A percentile compares a stretch with the other conserved stretches of the same genome.
These are phyloP conservation scores for Cecidostiba fungosa DNA, from an alignment of 2,888 invertebrate genomes.

Conservation along the genomic window DNA sequence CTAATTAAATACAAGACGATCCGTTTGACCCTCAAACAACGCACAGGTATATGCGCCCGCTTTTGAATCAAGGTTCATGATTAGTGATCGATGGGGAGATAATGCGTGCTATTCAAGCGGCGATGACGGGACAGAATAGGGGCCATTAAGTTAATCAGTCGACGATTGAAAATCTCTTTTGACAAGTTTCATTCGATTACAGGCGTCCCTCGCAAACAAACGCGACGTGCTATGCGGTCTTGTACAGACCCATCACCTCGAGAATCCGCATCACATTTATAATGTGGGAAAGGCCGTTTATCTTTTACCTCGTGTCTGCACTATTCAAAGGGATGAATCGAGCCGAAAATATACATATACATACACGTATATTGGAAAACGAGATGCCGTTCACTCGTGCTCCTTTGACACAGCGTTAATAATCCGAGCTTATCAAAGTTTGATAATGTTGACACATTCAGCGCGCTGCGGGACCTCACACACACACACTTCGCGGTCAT, in stretches of 20 bases:
- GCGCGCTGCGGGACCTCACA: not conserved
- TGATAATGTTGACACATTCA: not conserved
- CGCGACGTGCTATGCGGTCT: no score
- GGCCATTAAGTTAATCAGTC: conserved; percentile 47
- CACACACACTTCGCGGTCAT: not conserved
- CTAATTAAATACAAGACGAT: not conserved
- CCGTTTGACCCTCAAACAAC: not conserved
- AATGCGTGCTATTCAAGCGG: not conserved
- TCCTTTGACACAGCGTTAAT: not conserved
- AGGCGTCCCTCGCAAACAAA: not conserved
- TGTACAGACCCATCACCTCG: not conserved
- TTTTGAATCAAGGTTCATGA: not conserved
- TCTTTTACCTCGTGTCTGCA: no score
- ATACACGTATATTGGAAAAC: no score
- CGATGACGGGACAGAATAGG: conserved; percentile 12
- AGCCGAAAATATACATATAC: no score
- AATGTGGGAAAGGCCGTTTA: no score
- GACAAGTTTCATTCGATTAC: conserved; percentile 44
- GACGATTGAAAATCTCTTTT: conserved; percentile 45
- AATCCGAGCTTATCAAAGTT: not conserved
- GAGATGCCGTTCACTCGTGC: no score
- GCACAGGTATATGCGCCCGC: not conserved
- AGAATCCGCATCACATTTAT: no score
- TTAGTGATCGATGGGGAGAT: conserved; percentile 22
- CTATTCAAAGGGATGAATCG: no score